phyloP scores from a whole-genome alignment of 2,113 vertebrate species.

The Oreochromis tanganicae region DNA sequence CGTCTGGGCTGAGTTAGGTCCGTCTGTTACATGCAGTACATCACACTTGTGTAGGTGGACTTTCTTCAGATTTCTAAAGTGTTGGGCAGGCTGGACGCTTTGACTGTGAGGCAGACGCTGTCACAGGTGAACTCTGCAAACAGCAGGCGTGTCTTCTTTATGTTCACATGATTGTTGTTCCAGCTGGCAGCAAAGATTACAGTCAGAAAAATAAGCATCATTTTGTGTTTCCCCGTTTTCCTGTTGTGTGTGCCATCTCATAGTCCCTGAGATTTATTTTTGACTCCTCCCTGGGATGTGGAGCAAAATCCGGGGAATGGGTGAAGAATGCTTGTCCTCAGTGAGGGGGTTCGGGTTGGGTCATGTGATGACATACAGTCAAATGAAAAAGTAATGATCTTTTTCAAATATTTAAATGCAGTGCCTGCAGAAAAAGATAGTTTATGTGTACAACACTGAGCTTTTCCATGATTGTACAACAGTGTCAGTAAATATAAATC shows the following conservation, averaged over 20 bases:
- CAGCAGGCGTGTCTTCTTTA: not conserved
- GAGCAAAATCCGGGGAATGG: not conserved
- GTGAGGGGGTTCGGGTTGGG: not conserved
- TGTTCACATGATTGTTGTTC: not conserved
- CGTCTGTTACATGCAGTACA: not conserved
- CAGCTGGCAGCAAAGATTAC: not conserved
- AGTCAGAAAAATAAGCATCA: not conserved
- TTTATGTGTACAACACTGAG: not conserved
- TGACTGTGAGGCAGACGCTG: not conserved
- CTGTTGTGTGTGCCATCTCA: not conserved
- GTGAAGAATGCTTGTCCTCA: not conserved
- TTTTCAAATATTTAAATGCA: not conserved
- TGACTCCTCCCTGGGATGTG: not conserved
- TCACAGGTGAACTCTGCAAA: not conserved
- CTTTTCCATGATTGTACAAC: rapidly evolving
- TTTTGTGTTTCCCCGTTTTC: not conserved
- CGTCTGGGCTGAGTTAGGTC: not conserved
- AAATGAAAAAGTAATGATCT: not conserved
- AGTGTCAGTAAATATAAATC: not conserved
- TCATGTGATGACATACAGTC: not conserved
- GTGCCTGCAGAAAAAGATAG: not conserved
- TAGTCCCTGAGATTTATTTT: not conserved
- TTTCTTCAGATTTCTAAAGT: not conserved
- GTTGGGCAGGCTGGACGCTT: not conserved
- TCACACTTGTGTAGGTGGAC: not conserved